Evolutionary conservation across 92 coral and sea anemone genomes (phyloP).

Genomic region (Virgularia gustaviana): DNA sequence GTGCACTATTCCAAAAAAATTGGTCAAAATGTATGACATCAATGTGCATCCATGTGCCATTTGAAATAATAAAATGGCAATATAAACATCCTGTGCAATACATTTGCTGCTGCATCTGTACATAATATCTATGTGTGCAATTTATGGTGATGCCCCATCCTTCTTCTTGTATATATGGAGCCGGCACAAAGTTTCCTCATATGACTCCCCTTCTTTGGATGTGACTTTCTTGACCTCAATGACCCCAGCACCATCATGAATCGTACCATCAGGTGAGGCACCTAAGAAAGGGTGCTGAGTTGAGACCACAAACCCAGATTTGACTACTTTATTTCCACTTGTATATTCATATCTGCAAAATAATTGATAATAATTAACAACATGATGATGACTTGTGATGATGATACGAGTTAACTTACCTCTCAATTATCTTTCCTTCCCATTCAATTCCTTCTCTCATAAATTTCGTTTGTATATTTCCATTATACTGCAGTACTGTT

Average conservation of each 20-base stretch:
- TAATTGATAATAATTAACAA: no score
- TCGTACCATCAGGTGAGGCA: conserved; percentile 25
- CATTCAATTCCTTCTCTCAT: conserved; percentile 24
- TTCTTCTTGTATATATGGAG: conserved; percentile 5
- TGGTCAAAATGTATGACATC: no score
- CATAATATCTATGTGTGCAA: neutral
- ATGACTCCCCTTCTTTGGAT: no score
- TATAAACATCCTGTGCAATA: neutral
- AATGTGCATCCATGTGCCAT: no score
- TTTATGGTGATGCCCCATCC: conserved; percentile 2
- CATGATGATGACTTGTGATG: no score
- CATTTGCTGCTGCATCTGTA: no score
- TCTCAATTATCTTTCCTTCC: no score
- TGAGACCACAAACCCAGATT: conserved; percentile 18
- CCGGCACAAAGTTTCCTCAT: no score
- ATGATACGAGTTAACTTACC: no score
- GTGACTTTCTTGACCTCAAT: no score
- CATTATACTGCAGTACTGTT: neutral
- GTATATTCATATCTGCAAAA: neutral
- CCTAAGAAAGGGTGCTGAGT: conserved; percentile 17
- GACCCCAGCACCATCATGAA: conserved; percentile 24
- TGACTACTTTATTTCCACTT: conserved; percentile 21
- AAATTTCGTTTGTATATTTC: neutral
- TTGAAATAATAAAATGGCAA: neutral
- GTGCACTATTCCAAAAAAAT: neutral